Base-by-base conservation (phyloP, 2,888 invertebrate genomes). In the Hedychridium roseum region DNA sequence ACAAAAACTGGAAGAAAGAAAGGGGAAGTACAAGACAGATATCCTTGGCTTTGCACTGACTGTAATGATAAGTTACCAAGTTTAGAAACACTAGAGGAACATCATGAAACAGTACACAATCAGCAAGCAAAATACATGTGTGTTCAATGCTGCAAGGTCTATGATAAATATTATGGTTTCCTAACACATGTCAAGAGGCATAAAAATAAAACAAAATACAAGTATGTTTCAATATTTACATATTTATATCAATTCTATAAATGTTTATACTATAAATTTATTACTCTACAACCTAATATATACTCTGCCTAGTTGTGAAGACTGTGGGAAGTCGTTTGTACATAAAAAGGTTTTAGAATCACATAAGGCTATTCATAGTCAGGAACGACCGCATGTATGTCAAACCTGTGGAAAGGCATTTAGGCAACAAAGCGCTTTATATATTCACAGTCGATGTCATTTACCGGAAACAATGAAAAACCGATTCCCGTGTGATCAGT, bases 121-220 rank as follows among this genome's bases (percentile, higher is more conserved):
- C 86, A 86, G 61, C 82, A 84, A 52, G 81, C 84, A 0, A 84
- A 85, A 3, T 88, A 86, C 63, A 82, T 83, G 65, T 89, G 89
- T 68, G 82, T 85, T 14, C 86, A 88, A 64, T 89, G 89, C 68
- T 85, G 86, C 32, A 85, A 84, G 60, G 82, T 85, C 9, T 84
- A 83, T 56, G 82, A 84, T 31, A 85, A 85, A 64, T 88, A 87
- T 73, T 80, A 81, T 49, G 82, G 83, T 2, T 89, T 89, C 69
- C 70, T 88, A 4, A 83, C 84, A 42, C 89, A 89, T 74, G 85
- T 87, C 0, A 79, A 83, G 53, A 81, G 83, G 35, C 89, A 89
- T 71, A 82, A 85, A 55, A 83, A 84, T 46, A 82, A 82, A 60
- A 75, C 88, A 18, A 84, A 85, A 80, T 88, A 82, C 73, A 43